Conservation (phyloP, 2,113 vertebrate genomes). For the Centrocercus urophasianus region DNA sequence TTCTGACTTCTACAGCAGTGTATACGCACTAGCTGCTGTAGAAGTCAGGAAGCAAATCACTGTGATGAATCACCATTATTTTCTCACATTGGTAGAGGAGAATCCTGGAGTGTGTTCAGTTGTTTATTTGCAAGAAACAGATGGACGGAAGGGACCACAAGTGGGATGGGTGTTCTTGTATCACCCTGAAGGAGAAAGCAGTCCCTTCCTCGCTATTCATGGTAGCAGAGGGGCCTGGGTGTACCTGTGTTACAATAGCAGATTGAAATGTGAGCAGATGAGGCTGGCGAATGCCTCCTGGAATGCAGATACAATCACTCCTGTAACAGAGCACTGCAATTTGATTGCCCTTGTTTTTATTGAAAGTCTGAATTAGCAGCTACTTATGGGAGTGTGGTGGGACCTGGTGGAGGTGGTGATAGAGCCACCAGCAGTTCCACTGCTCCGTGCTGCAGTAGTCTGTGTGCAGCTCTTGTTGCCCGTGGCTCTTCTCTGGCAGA, state of each 20-base stretch:
- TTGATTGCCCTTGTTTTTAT: neutral
- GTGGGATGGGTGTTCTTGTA: neutral
- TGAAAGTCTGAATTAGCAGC: neutral
- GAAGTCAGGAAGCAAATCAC: neutral
- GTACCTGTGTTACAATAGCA: neutral
- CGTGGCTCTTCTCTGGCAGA: neutral
- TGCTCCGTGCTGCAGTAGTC: neutral
- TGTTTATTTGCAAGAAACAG: conserved; percentile 6
- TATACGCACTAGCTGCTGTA: neutral
- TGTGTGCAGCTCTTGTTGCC: neutral
- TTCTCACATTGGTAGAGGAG: neutral
- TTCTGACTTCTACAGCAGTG: too few relatives aligned
- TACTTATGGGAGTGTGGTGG: fast-evolving
- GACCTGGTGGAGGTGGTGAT: neutral
- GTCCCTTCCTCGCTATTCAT: neutral
- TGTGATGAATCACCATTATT: neutral
- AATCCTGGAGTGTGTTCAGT: neutral
- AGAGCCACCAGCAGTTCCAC: neutral
- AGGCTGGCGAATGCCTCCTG: conserved; percentile 9
- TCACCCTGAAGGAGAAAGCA: neutral
- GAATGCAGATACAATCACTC: neutral
- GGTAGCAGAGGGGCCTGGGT: neutral
- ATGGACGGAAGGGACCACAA: neutral
- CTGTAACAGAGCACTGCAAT: neutral
- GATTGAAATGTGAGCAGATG: neutral